These are phyloP conservation scores for Adelognathus sp. DNA, from an alignment of 2,888 invertebrate genomes.

Conservation along the genomic window DNA sequence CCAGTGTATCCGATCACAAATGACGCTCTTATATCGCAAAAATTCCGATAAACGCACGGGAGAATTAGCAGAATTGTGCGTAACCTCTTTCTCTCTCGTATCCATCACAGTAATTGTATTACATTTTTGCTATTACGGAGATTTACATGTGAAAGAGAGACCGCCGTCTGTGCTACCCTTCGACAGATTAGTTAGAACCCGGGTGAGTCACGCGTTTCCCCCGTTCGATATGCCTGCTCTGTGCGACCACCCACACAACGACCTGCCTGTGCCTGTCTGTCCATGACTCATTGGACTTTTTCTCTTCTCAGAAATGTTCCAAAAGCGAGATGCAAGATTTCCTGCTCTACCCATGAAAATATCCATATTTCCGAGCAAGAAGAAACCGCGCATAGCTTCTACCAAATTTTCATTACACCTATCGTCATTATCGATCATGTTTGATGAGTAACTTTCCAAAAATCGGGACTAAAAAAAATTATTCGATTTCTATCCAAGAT, in stretches of 20 bases:
- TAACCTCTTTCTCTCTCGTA: no score
- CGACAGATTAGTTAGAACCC: constrained; percentile 69
- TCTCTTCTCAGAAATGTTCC: constrained; percentile 64
- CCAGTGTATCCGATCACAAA: no score
- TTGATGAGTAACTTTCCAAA: no score
- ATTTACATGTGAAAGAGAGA: no score
- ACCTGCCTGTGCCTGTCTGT: no score
- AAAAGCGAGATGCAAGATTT: constrained; percentile 32
- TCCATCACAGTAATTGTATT: no score
- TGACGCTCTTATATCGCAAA: no score
- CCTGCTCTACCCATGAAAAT: constrained; percentile 62
- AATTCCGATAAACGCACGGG: no score
- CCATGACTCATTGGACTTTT: constrained; percentile 64
- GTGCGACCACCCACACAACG: constrained; percentile 68
- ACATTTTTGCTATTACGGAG: no score
- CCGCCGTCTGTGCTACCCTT: constrained; percentile 9
- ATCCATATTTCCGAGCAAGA: constrained; percentile 10
- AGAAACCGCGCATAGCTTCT: neutral
- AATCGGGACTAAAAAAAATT: neutral
- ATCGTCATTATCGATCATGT: no score
- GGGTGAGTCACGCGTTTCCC: constrained; percentile 71
- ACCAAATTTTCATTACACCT: neutral
- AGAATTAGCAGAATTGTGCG: no score
- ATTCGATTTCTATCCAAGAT: constrained; percentile 8
- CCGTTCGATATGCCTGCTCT: constrained; percentile 66